Base-by-base conservation (phyloP, 2,113 vertebrate genomes). In the Hemichromis elongatus region DNA sequence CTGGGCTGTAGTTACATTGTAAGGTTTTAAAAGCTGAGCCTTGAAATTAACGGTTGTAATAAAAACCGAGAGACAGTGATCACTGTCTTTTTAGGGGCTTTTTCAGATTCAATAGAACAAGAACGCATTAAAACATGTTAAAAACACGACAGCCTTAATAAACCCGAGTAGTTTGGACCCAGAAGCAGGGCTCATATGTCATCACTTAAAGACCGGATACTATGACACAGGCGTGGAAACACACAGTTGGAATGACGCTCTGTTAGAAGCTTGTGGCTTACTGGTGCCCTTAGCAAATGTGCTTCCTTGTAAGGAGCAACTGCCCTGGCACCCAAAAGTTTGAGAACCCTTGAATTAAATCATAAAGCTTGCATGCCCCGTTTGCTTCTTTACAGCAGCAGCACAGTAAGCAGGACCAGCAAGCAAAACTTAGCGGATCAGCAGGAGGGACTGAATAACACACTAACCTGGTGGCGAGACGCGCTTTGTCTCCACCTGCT, bases 391-490 rank as follows among this genome's bases (percentile, higher is more conserved):
- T 84, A 85, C 82, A 92, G 90, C 85, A 88, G 61, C n/a, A 66
- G 81, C 14, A 47, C 61, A 40, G 55, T 24, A 87, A 89, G 89
- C 86, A 84, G 26, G 77, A 82, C 66, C 61, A 61, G 87, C 86
- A 93, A 87, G 90, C 91, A 87, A 90, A 66, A 82, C 78, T 35
- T 3, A 88, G 86, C 45, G 1, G 18, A 55, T 86, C 28, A 70
- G 81, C 86, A 77, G 55, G 61, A 35, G 66, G 11, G 75, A 84
- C 81, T 75, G 55, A 73, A 56, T 28, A 75, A 77, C 82, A 55
- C 18, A 95, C 95, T 93, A 81, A 96, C 95, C 94, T 94, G 94
- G 81, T 24, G 92, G 91, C 33, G 92, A 93, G 90, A 89, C 89
- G 4, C 85, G 81, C 77, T 88, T 73, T 2, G 82, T 81, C 91